Evolutionary conservation across 2,113 vertebrate genomes (phyloP), one percentile per base, ranked within the genome.

Genomic region (Spheniscus mendiculus): DNA sequence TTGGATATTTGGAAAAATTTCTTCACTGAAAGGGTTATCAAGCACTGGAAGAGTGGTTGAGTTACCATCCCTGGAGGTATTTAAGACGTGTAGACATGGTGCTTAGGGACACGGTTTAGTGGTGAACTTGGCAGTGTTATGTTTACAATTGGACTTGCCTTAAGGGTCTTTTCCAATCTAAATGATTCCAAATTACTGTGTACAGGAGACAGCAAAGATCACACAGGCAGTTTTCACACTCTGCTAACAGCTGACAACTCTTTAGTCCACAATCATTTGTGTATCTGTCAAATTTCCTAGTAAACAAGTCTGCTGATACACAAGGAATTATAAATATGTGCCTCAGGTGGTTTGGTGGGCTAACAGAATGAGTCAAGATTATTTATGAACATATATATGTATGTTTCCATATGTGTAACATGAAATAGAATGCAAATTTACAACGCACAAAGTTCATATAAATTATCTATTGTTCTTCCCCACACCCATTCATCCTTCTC

Each of bases 21-120:
- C 27, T 81, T 65, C 50, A n/a, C n/a, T 4, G 0, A 72, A 59
- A 83, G 40, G 9, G n/a, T 70, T 55, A 27, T 6, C 0, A 0
- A 42, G 36, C 21, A 56, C 3, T 52, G 25, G 21, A 87, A 92
- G 0, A 56, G 27, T 4, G 6, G 19, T 21, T 17, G 13, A 72
- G 36, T 47, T 18, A 12, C 15, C 32, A 53, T 7, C 5, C 13
- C 52, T 72, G 45, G 36, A 87, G 20, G 20, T 49, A 63, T 8
- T 72, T 67, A 47, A 61, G 15, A 38, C 3, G 6, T 6, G 15
- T 7, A 69, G 47, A 69, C 3, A 4, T 22, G 17, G 47, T 1
- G 5, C 42, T 52, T 6, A 11, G 7, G 26, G 38, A 72, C 34
- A 36, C 7, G 10, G 15, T 47, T 44, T 80, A 67, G 38, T 5